phyloP scores from a whole-genome alignment of 2,888 invertebrate genomes.

The Capitulum mitella region DNA sequence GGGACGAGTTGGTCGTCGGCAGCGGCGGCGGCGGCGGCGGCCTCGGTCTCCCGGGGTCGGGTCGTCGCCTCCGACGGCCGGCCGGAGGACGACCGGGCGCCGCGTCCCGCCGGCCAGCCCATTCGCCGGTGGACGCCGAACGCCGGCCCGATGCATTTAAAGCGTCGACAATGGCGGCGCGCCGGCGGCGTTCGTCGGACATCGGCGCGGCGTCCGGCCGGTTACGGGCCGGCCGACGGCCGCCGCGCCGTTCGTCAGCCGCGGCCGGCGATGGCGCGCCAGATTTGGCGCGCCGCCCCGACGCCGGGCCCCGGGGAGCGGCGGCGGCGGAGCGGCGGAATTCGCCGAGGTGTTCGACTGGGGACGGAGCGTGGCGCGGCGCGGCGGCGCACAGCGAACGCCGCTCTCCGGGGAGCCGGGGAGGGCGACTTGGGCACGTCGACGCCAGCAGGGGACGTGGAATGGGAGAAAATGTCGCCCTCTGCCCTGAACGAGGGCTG shows the following conservation, averaged over 20 bases:
- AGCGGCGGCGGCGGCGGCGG: background rate
- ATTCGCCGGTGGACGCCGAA: background rate
- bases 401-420: too few species aligned
- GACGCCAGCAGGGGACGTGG: too few species aligned
- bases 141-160: conserved; percentile 1
- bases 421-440: too few species aligned
- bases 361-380: too few species aligned
- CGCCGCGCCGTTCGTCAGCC: too few species aligned
- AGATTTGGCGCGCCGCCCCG: background rate
- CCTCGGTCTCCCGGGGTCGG: background rate
- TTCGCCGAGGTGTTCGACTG: too few species aligned
- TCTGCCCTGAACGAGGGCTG: too few species aligned
- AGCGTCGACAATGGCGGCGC: conserved; percentile 10
- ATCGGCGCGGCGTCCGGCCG: background rate
- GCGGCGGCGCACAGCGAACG: too few species aligned
- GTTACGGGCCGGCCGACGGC: too few species aligned
- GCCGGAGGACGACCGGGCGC: background rate
- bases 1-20: background rate
- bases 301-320: too few species aligned
- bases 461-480: too few species aligned
- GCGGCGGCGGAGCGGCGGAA: too few species aligned
- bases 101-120: background rate
- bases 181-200: background rate
- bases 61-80: background rate
- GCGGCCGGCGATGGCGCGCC: background rate